Base-by-base conservation (phyloP, 2,113 vertebrate genomes). In the Macrotis lagotis region DNA sequence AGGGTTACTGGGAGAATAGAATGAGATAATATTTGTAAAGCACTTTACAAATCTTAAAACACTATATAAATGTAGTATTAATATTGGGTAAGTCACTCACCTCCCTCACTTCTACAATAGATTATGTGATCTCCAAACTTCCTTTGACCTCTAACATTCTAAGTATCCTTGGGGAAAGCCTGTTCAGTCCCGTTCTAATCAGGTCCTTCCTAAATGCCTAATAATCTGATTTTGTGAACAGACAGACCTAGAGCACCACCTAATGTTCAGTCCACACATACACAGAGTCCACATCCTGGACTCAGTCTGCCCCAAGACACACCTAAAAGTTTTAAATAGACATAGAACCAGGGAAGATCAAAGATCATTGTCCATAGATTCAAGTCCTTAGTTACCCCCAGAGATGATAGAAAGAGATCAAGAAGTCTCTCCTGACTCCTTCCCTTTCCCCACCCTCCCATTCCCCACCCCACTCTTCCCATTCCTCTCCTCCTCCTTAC, bases 161-260 rank as follows among this genome's bases (percentile, higher is more conserved):
- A 22, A 83, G 55, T 28, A 66, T 37, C 28, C 55, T 31, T 37
- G 28, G 55, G 28, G 14, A 66, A 66, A 19, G 37, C n/a, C 7
- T 2, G 14, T 74, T 74, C 59, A 7, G 1, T 37, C 8, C 55
- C 59, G 44, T 44, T n/a, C 16, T n/a, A 22, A 44, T 8, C 66
- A 83, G 16, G 52, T 53, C 52, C 24, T n/a, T 53, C 7, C 37
- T 8, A 8, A 8, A 44, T 44, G 26, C 26, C 59, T 74, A 74
- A n/a, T 74, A 74, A 83, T 83, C n/a, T 83, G 37, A 19, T 44
- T 83, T 7, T 49, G 48, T 48, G 59, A 11, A 90, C 66, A 95
- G 90, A 91, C 96, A 97, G 98, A 96, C 97, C 97, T 96, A 96
- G 98, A 96, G 96, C 97, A 97, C 98, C 98, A 98, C 92, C 98